Percentiles rank a stretch among this genome's conserved stretches.
phyloP scores from a whole-genome alignment of 2,113 vertebrate species.

The Cairina moschata region DNA sequence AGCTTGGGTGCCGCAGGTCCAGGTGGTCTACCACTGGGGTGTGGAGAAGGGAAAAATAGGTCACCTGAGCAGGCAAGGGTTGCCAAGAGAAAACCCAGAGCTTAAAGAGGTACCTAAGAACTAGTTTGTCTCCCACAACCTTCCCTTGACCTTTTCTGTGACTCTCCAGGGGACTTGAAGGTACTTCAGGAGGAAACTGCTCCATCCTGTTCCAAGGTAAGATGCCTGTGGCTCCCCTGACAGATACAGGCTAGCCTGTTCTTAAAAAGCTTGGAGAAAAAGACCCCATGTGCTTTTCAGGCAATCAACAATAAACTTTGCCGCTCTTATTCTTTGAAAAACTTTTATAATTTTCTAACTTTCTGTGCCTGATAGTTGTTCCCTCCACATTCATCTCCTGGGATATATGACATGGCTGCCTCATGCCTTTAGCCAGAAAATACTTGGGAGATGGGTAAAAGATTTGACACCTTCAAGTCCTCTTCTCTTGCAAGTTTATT shows the following conservation, averaged over 20 bases:
- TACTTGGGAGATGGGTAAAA: neutral
- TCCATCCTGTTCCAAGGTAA: neutral
- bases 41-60: neutral
- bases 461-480: neutral
- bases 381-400: neutral
- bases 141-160: neutral
- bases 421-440: neutral
- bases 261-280: neutral
- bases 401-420: neutral
- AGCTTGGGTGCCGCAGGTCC: rapidly evolving
- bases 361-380: neutral
- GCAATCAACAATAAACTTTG: neutral
- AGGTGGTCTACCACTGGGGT: rapidly evolving
- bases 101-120: neutral
- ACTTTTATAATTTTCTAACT: neutral
- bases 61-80: neutral
- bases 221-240: neutral
- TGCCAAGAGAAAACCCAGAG: neutral
- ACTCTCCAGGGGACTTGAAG: neutral
- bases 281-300: neutral
- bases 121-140: neutral
- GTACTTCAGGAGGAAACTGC: neutral
- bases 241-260: neutral
- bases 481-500: neutral
- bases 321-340: neutral